Percentiles rank a stretch among this genome's conserved stretches.
Evolutionary conservation across 2,888 invertebrate genomes (phyloP).

Genomic region (Latheticus oryzae): DNA sequence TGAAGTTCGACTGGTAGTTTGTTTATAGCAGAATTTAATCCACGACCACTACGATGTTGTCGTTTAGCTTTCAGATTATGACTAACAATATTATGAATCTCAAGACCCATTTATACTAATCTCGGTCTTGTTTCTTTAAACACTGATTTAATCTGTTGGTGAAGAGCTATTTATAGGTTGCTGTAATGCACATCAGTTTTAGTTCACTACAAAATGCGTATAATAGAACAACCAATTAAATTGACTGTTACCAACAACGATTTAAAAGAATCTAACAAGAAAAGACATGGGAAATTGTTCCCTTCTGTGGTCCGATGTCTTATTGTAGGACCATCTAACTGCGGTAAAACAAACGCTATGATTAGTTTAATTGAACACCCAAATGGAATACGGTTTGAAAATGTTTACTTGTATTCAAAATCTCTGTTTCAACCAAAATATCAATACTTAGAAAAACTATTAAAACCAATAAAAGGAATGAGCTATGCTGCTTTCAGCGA

Average conservation of each 20-base stretch:
- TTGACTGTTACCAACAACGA: constrained; percentile 3
- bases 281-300: constrained; percentile 6
- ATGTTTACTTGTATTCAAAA: constrained; percentile 23
- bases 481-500: constrained; percentile 42
- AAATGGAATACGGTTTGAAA: constrained; percentile 15
- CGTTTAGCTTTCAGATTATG: too few relatives aligned
- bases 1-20: constrained; percentile 49
- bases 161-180: too few relatives aligned
- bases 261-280: constrained; percentile 2
- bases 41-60: constrained; percentile 26
- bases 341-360: constrained; percentile 22
- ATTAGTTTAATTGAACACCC: constrained; percentile 12
- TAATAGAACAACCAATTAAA: neutral
- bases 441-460: constrained; percentile 5
- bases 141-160: too few relatives aligned
- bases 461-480: constrained; percentile 43
- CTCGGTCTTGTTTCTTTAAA: too few relatives aligned
- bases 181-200: too few relatives aligned
- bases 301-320: constrained; percentile 20
- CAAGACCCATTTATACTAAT: too few relatives aligned
- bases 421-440: constrained; percentile 28
- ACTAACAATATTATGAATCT: too few relatives aligned
- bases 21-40: constrained; percentile 46
- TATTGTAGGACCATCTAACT: constrained; percentile 24
- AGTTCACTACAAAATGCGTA: constrained; percentile 5